A percentile compares a stretch with the other conserved stretches of the same genome.
Conservation (phyloP, 2,888 invertebrate genomes). For the Campoplex nolae region DNA sequence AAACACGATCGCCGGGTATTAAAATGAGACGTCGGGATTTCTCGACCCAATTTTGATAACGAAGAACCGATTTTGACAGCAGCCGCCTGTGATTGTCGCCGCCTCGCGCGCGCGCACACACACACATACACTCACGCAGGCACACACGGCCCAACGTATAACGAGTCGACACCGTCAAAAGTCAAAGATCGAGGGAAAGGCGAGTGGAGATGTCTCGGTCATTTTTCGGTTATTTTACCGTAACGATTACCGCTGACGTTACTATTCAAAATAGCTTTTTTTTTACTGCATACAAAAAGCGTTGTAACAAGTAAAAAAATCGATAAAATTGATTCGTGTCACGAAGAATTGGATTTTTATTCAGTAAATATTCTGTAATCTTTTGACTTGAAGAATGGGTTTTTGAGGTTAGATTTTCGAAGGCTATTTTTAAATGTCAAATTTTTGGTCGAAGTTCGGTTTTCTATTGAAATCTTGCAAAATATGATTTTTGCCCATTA, state of each 20-base stretch:
- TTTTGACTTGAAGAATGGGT: background rate
- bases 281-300: background rate
- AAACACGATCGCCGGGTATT: slow-evolving; percentile 32
- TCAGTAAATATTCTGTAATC: background rate
- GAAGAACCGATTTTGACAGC: slow-evolving; percentile 72
- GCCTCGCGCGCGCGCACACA: slow-evolving; percentile 66
- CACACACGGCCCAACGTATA: background rate
- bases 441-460: background rate
- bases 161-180: slow-evolving; percentile 59
- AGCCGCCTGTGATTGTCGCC: slow-evolving; percentile 54
- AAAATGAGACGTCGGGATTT: slow-evolving; percentile 43
- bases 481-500: background rate
- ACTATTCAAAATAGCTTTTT: background rate
- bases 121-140: slow-evolving; percentile 9
- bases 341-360: background rate
- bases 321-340: background rate
- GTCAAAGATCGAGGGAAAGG: slow-evolving; percentile 70
- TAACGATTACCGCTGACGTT: slow-evolving; percentile 1
- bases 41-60: slow-evolving; percentile 71
- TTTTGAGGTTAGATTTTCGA: background rate
- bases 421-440: background rate
- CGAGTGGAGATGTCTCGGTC: slow-evolving; percentile 37
- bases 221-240: slow-evolving; percentile 42
- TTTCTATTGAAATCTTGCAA: background rate
- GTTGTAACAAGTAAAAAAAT: background rate